Percentiles rank a stretch among this genome's conserved stretches.
Conservation (phyloP, 2,113 vertebrate species). For the Pomatostomus ruficeps region DNA sequence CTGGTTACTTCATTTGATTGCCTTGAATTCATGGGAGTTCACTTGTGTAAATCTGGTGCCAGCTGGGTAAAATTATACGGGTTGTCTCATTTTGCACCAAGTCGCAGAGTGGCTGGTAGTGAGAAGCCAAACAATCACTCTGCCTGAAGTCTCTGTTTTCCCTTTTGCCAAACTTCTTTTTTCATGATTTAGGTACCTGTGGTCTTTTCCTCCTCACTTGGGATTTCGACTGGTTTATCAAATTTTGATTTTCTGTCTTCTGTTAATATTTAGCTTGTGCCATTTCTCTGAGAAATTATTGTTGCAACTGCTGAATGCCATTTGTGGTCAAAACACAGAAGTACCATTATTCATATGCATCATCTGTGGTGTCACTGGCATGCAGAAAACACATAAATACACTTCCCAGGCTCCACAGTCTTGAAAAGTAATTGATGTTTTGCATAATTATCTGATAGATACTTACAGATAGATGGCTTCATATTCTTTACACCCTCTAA, state of each 20-base stretch:
- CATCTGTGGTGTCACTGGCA: background rate
- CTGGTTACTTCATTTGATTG: background rate
- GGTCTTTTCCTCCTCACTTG: background rate
- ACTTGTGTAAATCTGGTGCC: background rate
- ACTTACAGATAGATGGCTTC: background rate
- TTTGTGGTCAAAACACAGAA: background rate
- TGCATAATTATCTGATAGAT: background rate
- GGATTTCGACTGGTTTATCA: background rate
- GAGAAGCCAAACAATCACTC: background rate
- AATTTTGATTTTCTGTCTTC: background rate
- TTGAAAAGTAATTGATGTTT: constrained; percentile 2
- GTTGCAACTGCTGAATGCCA: background rate
- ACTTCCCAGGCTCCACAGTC: background rate
- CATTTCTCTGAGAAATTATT: constrained; percentile 11
- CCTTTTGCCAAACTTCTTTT: background rate
- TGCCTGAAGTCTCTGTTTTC: background rate
- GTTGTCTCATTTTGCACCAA: background rate
- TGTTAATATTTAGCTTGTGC: background rate
- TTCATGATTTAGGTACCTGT: background rate
- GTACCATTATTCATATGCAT: background rate
- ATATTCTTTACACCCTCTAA: background rate
- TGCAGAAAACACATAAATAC: background rate
- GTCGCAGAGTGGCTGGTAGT: background rate
- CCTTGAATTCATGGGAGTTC: background rate
- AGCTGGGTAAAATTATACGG: background rate